Percentiles rank a stretch among this genome's conserved stretches.
phyloP scores from a whole-genome alignment of 2,113 vertebrate genomes.

The Cynopterus brachyotis region DNA sequence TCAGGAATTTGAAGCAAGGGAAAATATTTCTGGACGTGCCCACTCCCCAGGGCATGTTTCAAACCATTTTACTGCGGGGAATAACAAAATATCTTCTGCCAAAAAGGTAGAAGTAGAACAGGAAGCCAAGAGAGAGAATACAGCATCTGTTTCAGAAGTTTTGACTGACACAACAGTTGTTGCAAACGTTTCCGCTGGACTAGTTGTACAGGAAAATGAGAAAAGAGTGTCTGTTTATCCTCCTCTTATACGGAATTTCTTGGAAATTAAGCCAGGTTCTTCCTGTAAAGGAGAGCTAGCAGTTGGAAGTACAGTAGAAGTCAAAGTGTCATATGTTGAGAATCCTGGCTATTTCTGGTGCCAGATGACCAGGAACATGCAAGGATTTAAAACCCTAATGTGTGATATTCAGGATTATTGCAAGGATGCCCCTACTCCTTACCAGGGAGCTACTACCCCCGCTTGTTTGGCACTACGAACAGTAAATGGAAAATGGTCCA shows the following conservation, averaged over 20 bases:
- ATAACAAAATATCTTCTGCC: not conserved
- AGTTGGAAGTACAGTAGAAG: constrained; percentile 91
- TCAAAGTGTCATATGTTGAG: constrained; percentile 87
- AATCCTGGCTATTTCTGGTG: constrained; percentile 95
- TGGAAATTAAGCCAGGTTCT: constrained; percentile 55
- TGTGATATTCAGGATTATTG: constrained; percentile 90
- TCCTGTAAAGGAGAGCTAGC: constrained; percentile 77
- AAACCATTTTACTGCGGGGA: not conserved
- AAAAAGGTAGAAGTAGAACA: constrained; percentile 29
- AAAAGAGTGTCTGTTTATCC: not conserved
- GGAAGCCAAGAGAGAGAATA: not conserved
- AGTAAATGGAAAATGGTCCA: constrained; percentile 89
- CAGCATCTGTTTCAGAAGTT: not conserved
- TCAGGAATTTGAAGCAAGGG: constrained; percentile 66
- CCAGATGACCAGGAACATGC: constrained; percentile 84
- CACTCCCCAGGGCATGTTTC: not conserved
- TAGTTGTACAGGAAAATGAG: not conserved
- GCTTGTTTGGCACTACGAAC: constrained; percentile 90
- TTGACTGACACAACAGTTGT: not conserved
- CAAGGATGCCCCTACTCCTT: constrained; percentile 74
- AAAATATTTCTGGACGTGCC: not conserved
- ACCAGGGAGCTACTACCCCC: constrained; percentile 76
- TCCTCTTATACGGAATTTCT: constrained; percentile 35
- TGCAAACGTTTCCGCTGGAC: not conserved
- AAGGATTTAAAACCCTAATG: constrained; percentile 87